A percentile compares a stretch with the other conserved stretches of the same genome.
Evolutionary conservation across 2,888 invertebrate species (phyloP).

Genomic region (Campoplex capitator): DNA sequence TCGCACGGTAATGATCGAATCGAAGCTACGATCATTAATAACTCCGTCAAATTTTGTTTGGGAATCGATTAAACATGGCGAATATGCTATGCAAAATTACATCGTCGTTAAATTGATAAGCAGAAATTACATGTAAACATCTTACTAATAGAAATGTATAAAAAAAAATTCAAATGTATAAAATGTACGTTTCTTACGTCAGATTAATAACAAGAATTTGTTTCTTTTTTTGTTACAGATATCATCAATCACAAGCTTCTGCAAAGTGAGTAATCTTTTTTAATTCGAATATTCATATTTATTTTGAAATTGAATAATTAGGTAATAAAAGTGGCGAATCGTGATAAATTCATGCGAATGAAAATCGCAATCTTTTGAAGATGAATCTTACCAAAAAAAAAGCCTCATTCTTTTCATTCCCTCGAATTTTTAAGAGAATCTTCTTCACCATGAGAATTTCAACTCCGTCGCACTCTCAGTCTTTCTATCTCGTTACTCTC

Average conservation of each 20-base stretch:
- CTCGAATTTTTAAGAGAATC: slow-evolving; percentile 25
- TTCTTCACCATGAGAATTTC: slow-evolving; percentile 26
- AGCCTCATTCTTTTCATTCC: slow-evolving; percentile 60
- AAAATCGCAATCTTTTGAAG: slow-evolving; percentile 38
- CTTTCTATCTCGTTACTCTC: slow-evolving; percentile 10
- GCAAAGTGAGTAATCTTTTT: slow-evolving; percentile 89
- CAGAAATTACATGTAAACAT: background rate
- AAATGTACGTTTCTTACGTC: background rate
- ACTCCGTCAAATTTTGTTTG: background rate
- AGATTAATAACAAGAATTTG: background rate
- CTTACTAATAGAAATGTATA: background rate
- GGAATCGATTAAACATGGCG: background rate
- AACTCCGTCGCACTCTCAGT: background rate
- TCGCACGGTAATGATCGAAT: background rate
- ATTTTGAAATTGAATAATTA: slow-evolving; percentile 1
- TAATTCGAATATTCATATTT: background rate
- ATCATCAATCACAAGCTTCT: slow-evolving; percentile 94
- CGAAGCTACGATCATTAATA: background rate
- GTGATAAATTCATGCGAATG: slow-evolving; percentile 5
- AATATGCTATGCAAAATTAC: background rate
- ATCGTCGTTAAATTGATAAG: background rate
- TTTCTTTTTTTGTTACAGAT: slow-evolving; percentile 88
- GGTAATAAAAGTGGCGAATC: background rate
- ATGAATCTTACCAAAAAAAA: slow-evolving; percentile 72
- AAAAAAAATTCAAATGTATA: background rate